A percentile compares a stretch with the other conserved stretches of the same genome.
Evolutionary conservation across 2,113 vertebrate genomes (phyloP).

Genomic region (Stercorarius parasiticus): DNA sequence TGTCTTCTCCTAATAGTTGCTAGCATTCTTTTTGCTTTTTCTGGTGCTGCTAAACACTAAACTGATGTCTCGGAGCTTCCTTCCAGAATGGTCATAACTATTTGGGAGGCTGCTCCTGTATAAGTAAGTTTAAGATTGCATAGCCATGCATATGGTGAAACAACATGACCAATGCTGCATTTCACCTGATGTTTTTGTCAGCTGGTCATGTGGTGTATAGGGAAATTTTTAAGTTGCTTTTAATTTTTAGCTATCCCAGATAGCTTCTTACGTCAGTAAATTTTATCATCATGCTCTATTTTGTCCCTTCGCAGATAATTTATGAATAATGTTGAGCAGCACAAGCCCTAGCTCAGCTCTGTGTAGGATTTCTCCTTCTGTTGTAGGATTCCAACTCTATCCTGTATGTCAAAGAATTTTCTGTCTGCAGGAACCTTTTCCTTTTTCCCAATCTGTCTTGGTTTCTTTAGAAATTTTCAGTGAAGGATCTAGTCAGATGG

Average conservation of each 20-base stretch:
- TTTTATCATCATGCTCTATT: background rate
- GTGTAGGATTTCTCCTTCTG: background rate
- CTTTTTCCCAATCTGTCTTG: background rate
- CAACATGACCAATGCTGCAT: background rate
- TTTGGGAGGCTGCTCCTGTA: background rate
- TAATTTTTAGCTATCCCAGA: background rate
- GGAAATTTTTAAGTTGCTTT: background rate
- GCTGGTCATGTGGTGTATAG: background rate
- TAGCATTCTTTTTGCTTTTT: background rate
- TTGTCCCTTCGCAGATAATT: background rate
- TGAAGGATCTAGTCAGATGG: background rate
- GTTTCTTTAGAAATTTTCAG: background rate
- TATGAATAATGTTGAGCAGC: background rate
- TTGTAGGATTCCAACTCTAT: background rate
- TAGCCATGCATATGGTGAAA: background rate
- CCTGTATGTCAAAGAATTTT: background rate
- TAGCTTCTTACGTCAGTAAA: background rate
- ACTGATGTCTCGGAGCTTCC: background rate
- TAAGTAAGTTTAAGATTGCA: background rate
- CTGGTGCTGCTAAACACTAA: background rate
- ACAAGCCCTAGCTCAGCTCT: background rate
- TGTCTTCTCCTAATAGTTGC: background rate
- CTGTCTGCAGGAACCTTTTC: background rate
- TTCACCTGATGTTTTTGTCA: constrained; percentile 9
- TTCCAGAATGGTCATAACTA: background rate